Base-by-base conservation (phyloP, 2,888 invertebrate species). In the Phania funesta region DNA sequence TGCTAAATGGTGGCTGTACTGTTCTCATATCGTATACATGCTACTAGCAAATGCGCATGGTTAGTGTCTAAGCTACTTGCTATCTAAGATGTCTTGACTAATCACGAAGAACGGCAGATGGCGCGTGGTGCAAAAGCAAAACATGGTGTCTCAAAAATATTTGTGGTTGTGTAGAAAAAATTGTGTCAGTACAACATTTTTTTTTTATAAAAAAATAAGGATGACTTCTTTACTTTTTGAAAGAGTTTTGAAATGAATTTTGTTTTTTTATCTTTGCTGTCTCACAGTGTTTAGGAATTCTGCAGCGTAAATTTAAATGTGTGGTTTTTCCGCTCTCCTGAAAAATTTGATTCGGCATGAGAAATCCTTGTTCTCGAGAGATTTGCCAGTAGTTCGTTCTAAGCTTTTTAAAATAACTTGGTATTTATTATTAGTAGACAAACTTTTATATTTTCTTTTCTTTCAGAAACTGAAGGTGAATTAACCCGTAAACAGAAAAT, bases 401-500 rank as follows among this genome's bases (percentile, higher is more conserved):
- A 46, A 35, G 29, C 3, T 32, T 44, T 32, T 20, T 56, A 16
- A 18, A 22, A 16, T 41, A 1, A 32, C 35, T 20, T 26, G 29
- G 13, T 35, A 2, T 35, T 44, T 50, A 46, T 9, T 13, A 13
- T 70, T 62, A n/a, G n/a, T n/a, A n/a, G n/a, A n/a, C n/a, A n/a
- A n/a, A n/a, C n/a, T n/a, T n/a, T n/a, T n/a, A n/a, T n/a, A n/a
- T 2, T 46, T 24, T 8, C 18, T 48, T 62, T 71, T 65, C 24
- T 88, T 88, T 1, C 87, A 91, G 91, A 91, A 90, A 87, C 89
- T 32, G 91, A 91, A 84, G 91, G 91, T 11, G 91, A 90, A 85
- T 90, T 92, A 76, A 92, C 92, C 80, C 88, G 88, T 44, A 87
- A 89, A 67, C 87, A 86, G 44, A 89, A 89, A 85, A 86, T 88